phyloP scores from a whole-genome alignment of 2,888 invertebrate species.

The Frankliniella fusca region DNA sequence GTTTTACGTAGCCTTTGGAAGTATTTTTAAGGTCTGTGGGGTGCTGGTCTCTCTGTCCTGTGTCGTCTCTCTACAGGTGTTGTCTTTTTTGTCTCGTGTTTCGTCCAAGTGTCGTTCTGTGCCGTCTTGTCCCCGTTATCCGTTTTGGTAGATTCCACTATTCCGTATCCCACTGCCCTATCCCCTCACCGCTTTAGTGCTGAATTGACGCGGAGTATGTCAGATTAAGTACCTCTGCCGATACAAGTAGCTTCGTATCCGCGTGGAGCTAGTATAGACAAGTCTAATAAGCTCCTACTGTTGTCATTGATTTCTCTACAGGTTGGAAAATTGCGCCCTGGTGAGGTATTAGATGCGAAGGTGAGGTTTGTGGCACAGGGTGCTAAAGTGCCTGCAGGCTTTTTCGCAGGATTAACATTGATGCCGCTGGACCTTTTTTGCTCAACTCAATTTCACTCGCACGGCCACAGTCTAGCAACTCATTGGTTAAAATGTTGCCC shows the following conservation, averaged over 20 bases:
- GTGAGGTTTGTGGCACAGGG: conserved; percentile 59
- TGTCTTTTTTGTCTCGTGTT: conserved; percentile 12
- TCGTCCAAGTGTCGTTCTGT: conserved; percentile 22
- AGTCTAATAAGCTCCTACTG: conserved; percentile 29
- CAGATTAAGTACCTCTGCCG: too few species aligned
- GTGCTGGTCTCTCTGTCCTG: neutral
- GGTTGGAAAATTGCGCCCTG: conserved; percentile 72
- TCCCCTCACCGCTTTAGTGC: neutral
- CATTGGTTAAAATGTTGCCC: neutral
- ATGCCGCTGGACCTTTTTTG: conserved; percentile 5
- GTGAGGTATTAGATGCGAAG: conserved; percentile 71
- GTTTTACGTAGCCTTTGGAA: too few species aligned
- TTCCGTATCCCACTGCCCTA: neutral
- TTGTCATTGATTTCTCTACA: conserved; percentile 52
- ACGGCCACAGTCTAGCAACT: neutral
- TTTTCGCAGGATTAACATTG: conserved; percentile 12
- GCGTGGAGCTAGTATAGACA: neutral
- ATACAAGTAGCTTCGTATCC: neutral
- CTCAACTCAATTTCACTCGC: neutral
- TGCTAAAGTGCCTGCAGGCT: conserved; percentile 10
- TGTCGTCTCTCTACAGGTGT: neutral
- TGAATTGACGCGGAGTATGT: neutral
- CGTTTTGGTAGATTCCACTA: neutral
- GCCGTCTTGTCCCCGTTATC: neutral
- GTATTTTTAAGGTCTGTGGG: too few species aligned